These are phyloP conservation scores for Rhinogobio ventralis DNA, from an alignment of 2,797 vertebrate genomes.

Conservation along the genomic window DNA sequence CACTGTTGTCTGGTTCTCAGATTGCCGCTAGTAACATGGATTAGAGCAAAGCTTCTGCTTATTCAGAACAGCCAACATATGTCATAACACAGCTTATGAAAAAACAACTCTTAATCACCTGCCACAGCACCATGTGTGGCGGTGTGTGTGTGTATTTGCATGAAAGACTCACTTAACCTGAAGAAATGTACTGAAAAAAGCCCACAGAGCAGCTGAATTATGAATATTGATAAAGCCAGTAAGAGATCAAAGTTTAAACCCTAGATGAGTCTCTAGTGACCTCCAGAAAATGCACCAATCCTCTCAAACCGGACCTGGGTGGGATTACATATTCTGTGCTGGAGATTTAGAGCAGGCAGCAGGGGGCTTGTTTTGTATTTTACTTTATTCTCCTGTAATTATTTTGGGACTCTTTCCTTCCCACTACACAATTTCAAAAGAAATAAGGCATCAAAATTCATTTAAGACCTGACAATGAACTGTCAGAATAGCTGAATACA, in stretches of 20 bases:
- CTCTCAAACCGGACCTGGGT: conserved; percentile 9
- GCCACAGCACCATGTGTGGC: background rate
- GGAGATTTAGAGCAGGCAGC: background rate
- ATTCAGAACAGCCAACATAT: conserved; percentile 43
- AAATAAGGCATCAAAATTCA: conserved; percentile 19
- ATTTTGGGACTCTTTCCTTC: background rate
- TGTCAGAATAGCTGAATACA: conserved; percentile 10
- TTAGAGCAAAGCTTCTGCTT: conserved; percentile 52
- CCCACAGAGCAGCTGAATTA: background rate
- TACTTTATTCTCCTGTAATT: background rate
- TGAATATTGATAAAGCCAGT: conserved; percentile 1
- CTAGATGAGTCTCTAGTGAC: background rate
- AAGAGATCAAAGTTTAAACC: background rate
- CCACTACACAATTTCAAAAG: conserved; percentile 24
- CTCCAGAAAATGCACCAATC: background rate
- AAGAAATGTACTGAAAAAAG: conserved; percentile 6
- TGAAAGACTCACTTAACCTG: background rate
- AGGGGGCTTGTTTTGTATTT: background rate
- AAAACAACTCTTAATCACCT: conserved; percentile 50
- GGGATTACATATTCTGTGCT: background rate
- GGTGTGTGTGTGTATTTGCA: background rate
- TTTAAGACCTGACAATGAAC: conserved; percentile 37
- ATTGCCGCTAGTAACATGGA: conserved; percentile 49
- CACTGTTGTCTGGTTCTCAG: conserved; percentile 37
- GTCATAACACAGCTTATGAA: conserved; percentile 49